Conservation (phyloP, 2,888 invertebrate genomes). For the Tineola bisselliella region DNA sequence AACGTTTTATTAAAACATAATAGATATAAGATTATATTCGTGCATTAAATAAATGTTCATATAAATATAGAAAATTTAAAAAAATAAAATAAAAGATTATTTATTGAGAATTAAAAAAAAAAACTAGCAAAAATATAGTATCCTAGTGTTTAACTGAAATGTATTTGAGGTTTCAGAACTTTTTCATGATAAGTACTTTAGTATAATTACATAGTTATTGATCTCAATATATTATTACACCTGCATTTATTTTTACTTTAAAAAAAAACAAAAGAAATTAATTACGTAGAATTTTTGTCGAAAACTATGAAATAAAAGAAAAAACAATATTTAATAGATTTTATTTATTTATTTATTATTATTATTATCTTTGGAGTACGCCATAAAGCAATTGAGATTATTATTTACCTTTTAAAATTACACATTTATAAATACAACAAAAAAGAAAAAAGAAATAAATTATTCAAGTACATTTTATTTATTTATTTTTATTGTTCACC, state of each 20-base stretch:
- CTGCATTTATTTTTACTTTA: neutral
- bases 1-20: too few relatives aligned
- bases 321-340: neutral
- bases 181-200: too few relatives aligned
- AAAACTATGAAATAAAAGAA: neutral
- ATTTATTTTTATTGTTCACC: neutral
- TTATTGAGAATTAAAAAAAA: too few relatives aligned
- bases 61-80: too few relatives aligned
- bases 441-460: constrained; percentile 4
- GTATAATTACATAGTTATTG: neutral
- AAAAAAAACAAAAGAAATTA: neutral
- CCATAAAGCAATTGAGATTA: neutral
- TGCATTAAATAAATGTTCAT: too few relatives aligned
- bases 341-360: neutral
- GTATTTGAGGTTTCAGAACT: too few relatives aligned
- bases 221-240: neutral
- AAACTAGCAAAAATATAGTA: too few relatives aligned
- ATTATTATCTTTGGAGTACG: neutral
- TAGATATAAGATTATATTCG: too few relatives aligned
- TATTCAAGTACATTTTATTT: neutral
- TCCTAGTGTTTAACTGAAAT: too few relatives aligned
- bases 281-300: neutral
- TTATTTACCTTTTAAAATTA: neutral
- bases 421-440: neutral
- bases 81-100: too few relatives aligned